phyloP scores from a whole-genome alignment of 2,113 vertebrate genomes.

The Isurus oxyrinchus region DNA sequence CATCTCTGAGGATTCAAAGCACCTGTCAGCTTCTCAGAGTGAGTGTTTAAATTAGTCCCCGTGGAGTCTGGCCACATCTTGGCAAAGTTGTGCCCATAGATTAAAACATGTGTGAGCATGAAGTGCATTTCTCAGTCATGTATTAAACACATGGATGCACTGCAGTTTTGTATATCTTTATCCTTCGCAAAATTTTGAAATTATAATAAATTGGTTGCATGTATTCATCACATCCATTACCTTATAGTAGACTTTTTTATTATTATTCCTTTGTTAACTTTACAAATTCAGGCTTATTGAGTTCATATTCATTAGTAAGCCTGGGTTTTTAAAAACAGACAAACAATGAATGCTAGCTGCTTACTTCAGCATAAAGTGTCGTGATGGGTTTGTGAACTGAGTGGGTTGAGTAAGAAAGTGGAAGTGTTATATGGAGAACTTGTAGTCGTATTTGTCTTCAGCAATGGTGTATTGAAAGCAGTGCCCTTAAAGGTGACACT shows the following conservation, averaged over 20 bases:
- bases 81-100: not conserved
- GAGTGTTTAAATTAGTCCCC: slow-evolving; percentile 22
- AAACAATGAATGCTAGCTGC: not conserved
- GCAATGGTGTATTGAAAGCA: not conserved
- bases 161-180: not conserved
- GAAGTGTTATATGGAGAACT: not conserved
- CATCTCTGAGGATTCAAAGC: slow-evolving; percentile 6
- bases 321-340: not conserved
- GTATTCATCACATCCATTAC: not conserved
- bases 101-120: not conserved
- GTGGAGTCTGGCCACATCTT: slow-evolving; percentile 6
- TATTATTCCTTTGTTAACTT: not conserved
- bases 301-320: not conserved
- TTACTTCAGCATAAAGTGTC: not conserved
- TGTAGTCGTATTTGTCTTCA: not conserved
- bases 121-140: not conserved
- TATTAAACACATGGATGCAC: not conserved
- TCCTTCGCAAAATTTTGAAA: not conserved
- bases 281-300: not conserved
- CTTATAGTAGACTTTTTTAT: no score
- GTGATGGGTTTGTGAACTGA: not conserved
- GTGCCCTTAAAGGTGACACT: not conserved
- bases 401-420: not conserved
- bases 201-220: not conserved
- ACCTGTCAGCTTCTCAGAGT: not conserved